Base-by-base conservation (phyloP, 2,888 invertebrate species). In the Temnothorax ravouxi region DNA sequence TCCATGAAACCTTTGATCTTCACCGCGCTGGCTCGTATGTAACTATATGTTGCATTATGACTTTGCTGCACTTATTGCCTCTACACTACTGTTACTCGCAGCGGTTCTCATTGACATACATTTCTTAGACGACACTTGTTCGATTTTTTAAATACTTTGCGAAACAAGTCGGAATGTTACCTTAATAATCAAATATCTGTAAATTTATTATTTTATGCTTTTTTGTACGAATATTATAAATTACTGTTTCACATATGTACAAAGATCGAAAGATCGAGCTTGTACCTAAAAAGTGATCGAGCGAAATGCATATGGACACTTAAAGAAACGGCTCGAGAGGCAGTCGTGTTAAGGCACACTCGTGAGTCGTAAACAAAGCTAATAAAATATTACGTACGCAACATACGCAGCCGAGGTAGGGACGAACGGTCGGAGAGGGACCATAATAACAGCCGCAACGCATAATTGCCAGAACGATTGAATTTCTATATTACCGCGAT, bases 381-480 rank as follows among this genome's bases (percentile, higher is more conserved):
- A 94, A 94, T 94, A 94, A 94, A 94, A 94, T 94, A 94, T 94
- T 93, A 93, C 91, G 89, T 91, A 90, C 91, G 91, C 90, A 85
- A 88, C 87, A 83, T 90, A 89, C 84, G 84, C 83, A 80, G 79
- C 84, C 83, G 85, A 85, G 86, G 88, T 89, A 90, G 87, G 88
- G 88, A 90, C 91, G 86, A 89, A 87, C 87, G 89, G 91, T 90
- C 91, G 87, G 88, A 89, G 89, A 80, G 83, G 87, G 87, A 80
- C 89, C 87, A 91, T 93, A 94, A 94, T 94, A 94, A 93, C 92
- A 93, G 93, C 93, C 93, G 91, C 92, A 89, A 91, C 92, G 92
- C 92, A 93, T 94, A 94, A 94, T 94, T 94, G 93, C 94, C 91
- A 91, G 93, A 93, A 92, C 94, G 94, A 94, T 94, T 94, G 94